These are phyloP conservation scores for Martes martes DNA, from an alignment of 2,113 vertebrate species.

Conservation along the genomic window DNA sequence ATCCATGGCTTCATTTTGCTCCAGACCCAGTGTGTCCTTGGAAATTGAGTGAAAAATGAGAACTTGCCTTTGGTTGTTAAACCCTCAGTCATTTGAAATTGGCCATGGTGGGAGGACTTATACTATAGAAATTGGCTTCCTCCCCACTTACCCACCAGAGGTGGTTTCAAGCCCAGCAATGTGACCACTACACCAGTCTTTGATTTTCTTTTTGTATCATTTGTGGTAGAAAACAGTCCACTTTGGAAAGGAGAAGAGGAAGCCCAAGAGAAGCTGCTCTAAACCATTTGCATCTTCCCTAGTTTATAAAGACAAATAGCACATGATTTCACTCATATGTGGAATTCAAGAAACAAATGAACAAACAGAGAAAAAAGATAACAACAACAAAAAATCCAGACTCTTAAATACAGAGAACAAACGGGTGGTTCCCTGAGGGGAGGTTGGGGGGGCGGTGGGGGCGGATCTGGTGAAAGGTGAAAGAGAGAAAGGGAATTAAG, in stretches of 20 bases:
- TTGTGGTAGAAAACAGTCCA: neutral
- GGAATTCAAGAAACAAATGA: neutral
- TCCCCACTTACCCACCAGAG: neutral
- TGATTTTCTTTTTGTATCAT: neutral
- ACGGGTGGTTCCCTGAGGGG: neutral
- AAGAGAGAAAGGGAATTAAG: neutral
- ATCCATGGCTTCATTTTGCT: neutral
- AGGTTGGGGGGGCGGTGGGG: neutral
- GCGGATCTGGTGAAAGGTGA: neutral
- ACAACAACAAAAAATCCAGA: neutral
- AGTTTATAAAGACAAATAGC: neutral
- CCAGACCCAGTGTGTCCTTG: neutral
- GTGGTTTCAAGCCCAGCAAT: neutral
- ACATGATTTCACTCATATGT: neutral
- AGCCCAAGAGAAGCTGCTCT: neutral
- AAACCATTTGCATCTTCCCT: neutral
- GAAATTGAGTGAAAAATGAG: neutral
- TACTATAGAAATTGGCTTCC: neutral
- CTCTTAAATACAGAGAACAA: neutral
- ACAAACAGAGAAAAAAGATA: neutral
- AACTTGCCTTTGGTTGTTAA: neutral
- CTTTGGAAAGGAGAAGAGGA: neutral
- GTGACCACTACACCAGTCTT: neutral
- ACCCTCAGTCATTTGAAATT: neutral
- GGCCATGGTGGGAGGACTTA: neutral